Evolutionary conservation across 2,888 invertebrate genomes (phyloP), one percentile per base, ranked within the genome.

Genomic region (Hyles lineata): DNA sequence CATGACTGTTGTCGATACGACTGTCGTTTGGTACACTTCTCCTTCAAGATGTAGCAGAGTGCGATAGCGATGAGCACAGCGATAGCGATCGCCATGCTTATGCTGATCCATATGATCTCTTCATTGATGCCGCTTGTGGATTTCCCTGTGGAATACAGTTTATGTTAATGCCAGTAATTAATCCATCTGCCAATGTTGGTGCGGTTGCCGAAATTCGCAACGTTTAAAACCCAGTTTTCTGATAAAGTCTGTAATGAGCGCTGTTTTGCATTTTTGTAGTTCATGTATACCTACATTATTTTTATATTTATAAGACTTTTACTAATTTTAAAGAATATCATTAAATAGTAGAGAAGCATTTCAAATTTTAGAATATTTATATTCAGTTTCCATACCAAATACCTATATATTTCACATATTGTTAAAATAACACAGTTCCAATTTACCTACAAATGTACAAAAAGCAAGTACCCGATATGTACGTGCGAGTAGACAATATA

Each of bases 61-160:
- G 98, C 97, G 82, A 98, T 97, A 32, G 97, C 97, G 87, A 98
- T 98, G 71, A 98, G 95, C 5, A 98, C 95, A 9, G 96, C 97
- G 81, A 98, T 98, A 74, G 97, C 96, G 77, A 97, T 96, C 55
- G 97, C 97, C 97, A 97, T 97, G 72, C 97, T 97, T 89, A 98
- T 97, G 92, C 97, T 97, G 84, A 97, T 97, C 97, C 97, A 98
- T 87, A 98, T 98, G 80, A 98, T 97, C 90, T 97, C 97, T 89
- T 98, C 97, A 90, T 98, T 98, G 89, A 98, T 97, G 74, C 97
- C 97, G 83, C 97, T 97, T 85, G 97, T 97, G 43, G 97, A 97
- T 82, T 97, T 96, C 74, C 97, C 98, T 97, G 95, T n/a, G 77
- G 76, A 75, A 74, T 77, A 78, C 79, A 72, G 61, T 63, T 55